phyloP scores from a whole-genome alignment of 2,113 vertebrate genomes.

The Syrrhaptes paradoxus region DNA sequence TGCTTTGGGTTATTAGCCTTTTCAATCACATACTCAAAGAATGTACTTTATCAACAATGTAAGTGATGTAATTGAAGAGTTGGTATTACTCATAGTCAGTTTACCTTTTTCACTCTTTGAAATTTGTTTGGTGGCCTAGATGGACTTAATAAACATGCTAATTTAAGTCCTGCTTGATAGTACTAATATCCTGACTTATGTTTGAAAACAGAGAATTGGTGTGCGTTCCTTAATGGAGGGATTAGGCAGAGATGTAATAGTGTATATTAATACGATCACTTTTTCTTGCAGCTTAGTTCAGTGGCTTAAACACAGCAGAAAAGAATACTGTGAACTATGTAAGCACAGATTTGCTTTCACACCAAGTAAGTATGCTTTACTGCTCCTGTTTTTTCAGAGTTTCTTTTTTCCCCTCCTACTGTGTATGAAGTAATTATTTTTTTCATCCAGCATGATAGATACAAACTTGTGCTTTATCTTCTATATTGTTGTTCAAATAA shows the following conservation, averaged over 20 bases:
- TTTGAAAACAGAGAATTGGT: background rate
- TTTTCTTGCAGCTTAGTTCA: conserved; percentile 93
- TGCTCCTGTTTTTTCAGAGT: conserved; percentile 57
- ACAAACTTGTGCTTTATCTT: background rate
- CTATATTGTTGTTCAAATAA: background rate
- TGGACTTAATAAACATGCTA: background rate
- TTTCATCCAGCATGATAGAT: background rate
- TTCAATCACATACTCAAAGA: background rate
- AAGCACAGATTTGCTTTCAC: conserved; percentile 99
- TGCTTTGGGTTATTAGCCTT: background rate
- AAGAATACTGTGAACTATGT: conserved; percentile 99
- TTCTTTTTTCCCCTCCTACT: background rate
- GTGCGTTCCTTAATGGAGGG: background rate
- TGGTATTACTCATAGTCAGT: background rate
- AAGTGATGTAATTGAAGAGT: background rate
- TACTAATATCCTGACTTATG: background rate
- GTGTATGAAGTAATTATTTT: background rate
- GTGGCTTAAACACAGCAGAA: conserved; percentile 99
- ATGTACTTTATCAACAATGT: background rate
- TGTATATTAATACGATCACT: background rate
- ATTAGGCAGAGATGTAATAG: background rate
- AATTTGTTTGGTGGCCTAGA: background rate
- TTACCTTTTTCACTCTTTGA: background rate
- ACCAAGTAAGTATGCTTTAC: conserved; percentile 89
- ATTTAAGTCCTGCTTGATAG: background rate